Evolutionary conservation across 2,113 vertebrate genomes (phyloP).

Genomic region (Nothoprocta pentlandii): DNA sequence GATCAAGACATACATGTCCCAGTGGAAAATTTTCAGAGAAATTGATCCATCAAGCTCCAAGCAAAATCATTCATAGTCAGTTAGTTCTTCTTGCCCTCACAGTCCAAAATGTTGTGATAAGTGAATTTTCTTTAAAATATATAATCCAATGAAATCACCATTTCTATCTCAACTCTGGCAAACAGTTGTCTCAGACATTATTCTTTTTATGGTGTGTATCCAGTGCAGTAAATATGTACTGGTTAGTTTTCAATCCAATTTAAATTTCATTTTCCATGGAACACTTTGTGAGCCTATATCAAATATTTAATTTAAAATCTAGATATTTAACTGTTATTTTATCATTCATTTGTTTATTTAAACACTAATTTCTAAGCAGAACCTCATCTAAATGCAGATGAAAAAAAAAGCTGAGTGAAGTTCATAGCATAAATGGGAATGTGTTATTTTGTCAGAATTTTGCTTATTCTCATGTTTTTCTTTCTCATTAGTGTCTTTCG

Average conservation of each 20-base stretch:
- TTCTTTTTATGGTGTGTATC: not conserved
- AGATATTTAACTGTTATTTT: not conserved
- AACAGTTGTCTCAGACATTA: not conserved
- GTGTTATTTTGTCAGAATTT: not conserved
- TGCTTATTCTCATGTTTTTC: not conserved
- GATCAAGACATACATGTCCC: not conserved
- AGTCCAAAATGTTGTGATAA: not conserved
- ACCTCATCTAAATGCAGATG: not conserved
- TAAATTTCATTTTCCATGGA: not conserved
- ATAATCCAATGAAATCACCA: not conserved
- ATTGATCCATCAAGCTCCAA: not conserved
- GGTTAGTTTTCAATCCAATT: not conserved
- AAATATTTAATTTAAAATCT: not conserved
- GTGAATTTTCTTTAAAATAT: not conserved
- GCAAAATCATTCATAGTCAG: not conserved
- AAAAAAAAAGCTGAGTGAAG: not conserved
- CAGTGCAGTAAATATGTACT: not conserved
- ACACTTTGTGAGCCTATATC: rapidly evolving
- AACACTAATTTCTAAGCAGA: not conserved
- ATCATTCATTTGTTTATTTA: not conserved
- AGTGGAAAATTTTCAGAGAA: not conserved
- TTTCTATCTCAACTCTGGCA: not conserved
- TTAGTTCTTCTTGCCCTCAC: not conserved
- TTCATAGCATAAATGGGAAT: not conserved
- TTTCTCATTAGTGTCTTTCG: not conserved